Conservation (phyloP, 1,140 invertebrate genomes). For the Ectropis grisescens region DNA sequence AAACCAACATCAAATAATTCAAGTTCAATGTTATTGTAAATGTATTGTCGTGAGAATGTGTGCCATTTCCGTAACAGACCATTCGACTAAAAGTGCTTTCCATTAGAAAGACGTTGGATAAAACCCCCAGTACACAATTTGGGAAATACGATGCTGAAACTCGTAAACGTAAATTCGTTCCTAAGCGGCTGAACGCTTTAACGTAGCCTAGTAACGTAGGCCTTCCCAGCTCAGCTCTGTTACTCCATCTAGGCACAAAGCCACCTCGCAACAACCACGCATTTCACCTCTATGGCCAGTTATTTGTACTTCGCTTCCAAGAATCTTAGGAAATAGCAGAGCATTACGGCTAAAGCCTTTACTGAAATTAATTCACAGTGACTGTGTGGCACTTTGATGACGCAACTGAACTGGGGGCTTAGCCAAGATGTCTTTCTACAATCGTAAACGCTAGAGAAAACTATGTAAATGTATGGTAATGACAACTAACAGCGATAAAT, state of each 20-base stretch:
- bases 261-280: slow-evolving; percentile 7
- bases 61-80: no score
- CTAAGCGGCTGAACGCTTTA: slow-evolving; percentile 28
- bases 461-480: no score
- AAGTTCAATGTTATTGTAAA: no score
- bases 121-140: slow-evolving; percentile 8
- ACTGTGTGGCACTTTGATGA: no score
- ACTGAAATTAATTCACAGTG: slow-evolving; percentile 27
- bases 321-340: slow-evolving; percentile 20
- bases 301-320: slow-evolving; percentile 32
- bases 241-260: slow-evolving; percentile 26
- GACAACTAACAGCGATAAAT: no score
- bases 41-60: no score
- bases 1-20: no score
- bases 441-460: no score
- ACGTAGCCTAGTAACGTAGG: slow-evolving; percentile 25
- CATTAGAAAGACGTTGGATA: not conserved
- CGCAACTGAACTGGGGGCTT: no score
- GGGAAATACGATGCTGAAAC: slow-evolving; percentile 21
- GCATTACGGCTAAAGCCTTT: slow-evolving; percentile 9
- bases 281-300: slow-evolving; percentile 20
- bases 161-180: slow-evolving; percentile 39
- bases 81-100: not conserved
- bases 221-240: slow-evolving; percentile 17
- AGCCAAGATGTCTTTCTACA: no score